Conservation (phyloP, 37 sponge, comb jelly and placozoan species). For the Geodia barretti region DNA sequence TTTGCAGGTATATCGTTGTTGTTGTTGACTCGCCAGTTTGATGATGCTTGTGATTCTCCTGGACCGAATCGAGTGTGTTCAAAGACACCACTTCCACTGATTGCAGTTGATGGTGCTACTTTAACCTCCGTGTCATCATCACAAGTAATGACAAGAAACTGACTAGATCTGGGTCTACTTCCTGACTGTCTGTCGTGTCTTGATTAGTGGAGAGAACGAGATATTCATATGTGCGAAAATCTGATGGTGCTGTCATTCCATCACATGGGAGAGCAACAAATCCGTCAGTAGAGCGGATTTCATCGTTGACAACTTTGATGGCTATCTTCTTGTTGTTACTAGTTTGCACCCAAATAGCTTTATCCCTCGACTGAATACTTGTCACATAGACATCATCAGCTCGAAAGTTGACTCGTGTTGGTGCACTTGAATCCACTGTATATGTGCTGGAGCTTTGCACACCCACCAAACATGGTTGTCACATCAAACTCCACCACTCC, state of each 20-base stretch:
- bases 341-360: constrained; percentile 7
- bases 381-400: background rate
- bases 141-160: constrained; percentile 29
- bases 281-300: constrained; percentile 32
- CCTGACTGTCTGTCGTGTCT: background rate
- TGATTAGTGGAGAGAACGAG: background rate
- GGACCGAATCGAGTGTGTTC: background rate
- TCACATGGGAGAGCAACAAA: constrained; percentile 51
- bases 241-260: background rate
- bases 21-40: too few species aligned
- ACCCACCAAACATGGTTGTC: background rate
- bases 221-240: background rate
- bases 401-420: background rate
- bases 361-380: background rate
- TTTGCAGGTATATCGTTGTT: background rate
- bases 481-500: background rate
- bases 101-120: background rate
- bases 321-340: background rate
- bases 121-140: constrained; percentile 17
- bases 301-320: constrained; percentile 35
- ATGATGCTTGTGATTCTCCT: background rate
- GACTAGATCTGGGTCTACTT: background rate
- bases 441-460: background rate
- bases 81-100: background rate
- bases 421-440: background rate